phyloP scores from a whole-genome alignment of 2,797 vertebrate species.

The Rhinoraja longicauda region DNA sequence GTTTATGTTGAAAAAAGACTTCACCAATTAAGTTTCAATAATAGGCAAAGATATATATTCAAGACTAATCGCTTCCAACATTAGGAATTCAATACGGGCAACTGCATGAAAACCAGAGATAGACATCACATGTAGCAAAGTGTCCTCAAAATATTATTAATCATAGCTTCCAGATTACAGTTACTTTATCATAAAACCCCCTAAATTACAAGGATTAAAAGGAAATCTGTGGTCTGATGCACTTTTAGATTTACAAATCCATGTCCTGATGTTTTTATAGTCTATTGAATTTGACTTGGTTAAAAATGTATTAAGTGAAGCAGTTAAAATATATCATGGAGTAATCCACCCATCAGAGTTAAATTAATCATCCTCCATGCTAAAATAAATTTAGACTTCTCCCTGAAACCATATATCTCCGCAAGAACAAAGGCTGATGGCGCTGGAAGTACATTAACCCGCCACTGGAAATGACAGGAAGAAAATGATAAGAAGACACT shows the following conservation, averaged over 20 bases:
- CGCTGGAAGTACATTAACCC: neutral
- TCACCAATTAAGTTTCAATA: neutral
- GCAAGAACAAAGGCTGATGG: neutral
- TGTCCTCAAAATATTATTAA: neutral
- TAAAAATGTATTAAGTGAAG: neutral
- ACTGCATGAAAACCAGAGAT: neutral
- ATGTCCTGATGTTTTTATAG: neutral
- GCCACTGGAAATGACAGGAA: neutral
- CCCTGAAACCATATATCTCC: constrained; percentile 15
- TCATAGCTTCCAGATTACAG: neutral
- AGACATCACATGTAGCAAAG: neutral
- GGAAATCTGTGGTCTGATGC: neutral
- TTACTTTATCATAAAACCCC: neutral
- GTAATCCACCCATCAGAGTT: neutral
- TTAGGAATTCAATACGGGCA: neutral
- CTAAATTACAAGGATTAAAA: neutral
- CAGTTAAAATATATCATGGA: neutral
- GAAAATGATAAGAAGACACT: neutral
- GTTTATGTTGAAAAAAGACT: neutral
- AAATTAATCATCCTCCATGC: constrained; percentile 5
- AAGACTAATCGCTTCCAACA: neutral
- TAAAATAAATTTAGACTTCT: neutral
- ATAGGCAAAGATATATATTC: neutral
- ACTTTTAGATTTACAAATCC: constrained; percentile 3
- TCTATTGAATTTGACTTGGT: neutral